Base-by-base conservation (phyloP, 2,797 vertebrate genomes). In the Dendrocincla tyrannina region DNA sequence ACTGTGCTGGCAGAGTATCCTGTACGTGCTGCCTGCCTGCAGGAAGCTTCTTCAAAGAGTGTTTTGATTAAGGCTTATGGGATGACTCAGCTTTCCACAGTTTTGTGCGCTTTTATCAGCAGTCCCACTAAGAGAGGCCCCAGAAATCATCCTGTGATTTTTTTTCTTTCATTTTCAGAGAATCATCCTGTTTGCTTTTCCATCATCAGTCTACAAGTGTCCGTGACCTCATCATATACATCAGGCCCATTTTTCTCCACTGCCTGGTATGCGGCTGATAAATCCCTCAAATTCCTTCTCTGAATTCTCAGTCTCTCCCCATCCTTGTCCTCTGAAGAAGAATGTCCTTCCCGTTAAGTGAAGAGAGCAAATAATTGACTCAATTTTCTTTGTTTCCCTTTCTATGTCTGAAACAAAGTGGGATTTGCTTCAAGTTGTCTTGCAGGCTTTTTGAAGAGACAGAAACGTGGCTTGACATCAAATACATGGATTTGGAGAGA, bases 61-160 rank as follows among this genome's bases (percentile, higher is more conserved):
- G 46, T 91, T 96, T 91, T 93, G 75, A 72, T 95, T 85, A 89
- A 75, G 72, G 87, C 76, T 70, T 83, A 33, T 55, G 75, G 74
- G 75, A 78, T 96, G 87, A 96, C 89, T 95, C 94, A 95, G 76
- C 89, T 88, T 92, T 86, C 58, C 76, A 66, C 42, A 78, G 82
- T 81, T 93, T 47, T 83, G 68, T 89, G 12, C 17, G 28, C 33
- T 84, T 91, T 89, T 92, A 73, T 95, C 85, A 76, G 69, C 28
- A 13, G 91, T 96, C 69, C 69, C 47, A n/a, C 42, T 66, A 74
- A 88, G 72, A 92, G n/a, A 41, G 60, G 78, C 72, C 75, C 37
- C 53, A 88, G 89, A 91, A 96, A 77, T 89, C 60, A 58, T 83
- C 30, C 22, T 80, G 60, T 85, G 44, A 44, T 41, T 50, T 30